Evolutionary conservation across 2,797 vertebrate species (phyloP).

Genomic region (Cephalopachus bancanus): DNA sequence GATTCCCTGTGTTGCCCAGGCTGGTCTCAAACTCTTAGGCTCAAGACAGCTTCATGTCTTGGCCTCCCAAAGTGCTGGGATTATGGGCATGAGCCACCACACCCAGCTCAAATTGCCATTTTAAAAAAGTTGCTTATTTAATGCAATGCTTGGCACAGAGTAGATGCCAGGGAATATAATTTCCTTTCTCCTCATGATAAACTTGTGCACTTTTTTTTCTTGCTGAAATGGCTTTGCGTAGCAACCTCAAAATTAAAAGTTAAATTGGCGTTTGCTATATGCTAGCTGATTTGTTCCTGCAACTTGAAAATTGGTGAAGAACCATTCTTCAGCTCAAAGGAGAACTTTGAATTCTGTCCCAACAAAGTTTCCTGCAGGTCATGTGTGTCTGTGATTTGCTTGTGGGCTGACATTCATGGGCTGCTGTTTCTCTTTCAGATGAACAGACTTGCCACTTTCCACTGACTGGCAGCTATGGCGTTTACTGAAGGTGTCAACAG

Average conservation of each 20-base stretch:
- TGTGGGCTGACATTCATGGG: neutral
- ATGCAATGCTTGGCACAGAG: neutral
- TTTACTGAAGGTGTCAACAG: conserved; percentile 43
- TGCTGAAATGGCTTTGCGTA: conserved; percentile 51
- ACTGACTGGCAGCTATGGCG: conserved; percentile 80
- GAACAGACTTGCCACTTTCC: conserved; percentile 55
- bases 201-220: neutral
- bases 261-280: conserved; percentile 6
- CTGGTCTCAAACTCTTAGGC: no score
- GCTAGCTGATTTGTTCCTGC: neutral
- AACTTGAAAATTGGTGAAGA: neutral
- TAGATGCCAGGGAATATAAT: neutral
- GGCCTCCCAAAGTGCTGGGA: no score
- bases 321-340: neutral
- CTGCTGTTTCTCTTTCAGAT: conserved; percentile 82
- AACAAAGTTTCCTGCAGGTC: neutral
- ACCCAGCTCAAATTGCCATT: neutral
- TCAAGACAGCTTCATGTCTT: no score
- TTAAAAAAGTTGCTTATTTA: conserved; percentile 26
- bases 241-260: conserved; percentile 60
- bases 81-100: no score
- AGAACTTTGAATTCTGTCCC: conserved; percentile 20
- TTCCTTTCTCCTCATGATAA: conserved; percentile 31
- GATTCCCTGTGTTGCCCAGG: no score
- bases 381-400: neutral